phyloP scores from a whole-genome alignment of 1,140 invertebrate species.

The Drosophila sp. region DNA sequence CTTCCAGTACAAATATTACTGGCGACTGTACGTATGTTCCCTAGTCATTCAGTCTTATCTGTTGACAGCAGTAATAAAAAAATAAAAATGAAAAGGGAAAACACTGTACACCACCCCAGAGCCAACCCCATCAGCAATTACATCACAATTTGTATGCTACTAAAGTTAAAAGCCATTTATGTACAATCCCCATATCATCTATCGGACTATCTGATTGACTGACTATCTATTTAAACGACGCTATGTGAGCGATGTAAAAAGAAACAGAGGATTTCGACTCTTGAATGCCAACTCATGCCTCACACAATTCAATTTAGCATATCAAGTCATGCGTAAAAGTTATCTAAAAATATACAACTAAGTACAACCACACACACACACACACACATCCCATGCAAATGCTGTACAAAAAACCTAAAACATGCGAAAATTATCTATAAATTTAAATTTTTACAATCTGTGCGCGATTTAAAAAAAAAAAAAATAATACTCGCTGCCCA shows the following conservation, averaged over 20 bases:
- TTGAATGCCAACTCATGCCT: background rate
- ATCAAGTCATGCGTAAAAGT: constrained; percentile 75
- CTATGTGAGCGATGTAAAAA: constrained; percentile 35
- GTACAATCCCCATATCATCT: constrained; percentile 28
- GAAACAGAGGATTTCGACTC: constrained; percentile 32
- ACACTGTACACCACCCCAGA: constrained; percentile 27
- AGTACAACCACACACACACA: constrained; percentile 41
- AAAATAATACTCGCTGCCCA: constrained; percentile 65
- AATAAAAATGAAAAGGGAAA: constrained; percentile 10
- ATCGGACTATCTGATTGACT: constrained; percentile 27
- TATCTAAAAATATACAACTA: constrained; percentile 67
- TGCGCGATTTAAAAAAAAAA: constrained; percentile 70
- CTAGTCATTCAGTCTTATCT: constrained; percentile 50
- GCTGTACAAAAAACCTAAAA: constrained; percentile 64
- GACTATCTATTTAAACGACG: constrained; percentile 24
- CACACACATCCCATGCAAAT: constrained; percentile 23
- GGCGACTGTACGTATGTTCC: constrained; percentile 10
- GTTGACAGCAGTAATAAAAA: constrained; percentile 19
- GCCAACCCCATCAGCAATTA: constrained; percentile 35
- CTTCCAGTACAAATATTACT: constrained; percentile 1
- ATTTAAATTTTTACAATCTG: constrained; percentile 81
- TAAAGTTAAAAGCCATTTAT: constrained; percentile 36
- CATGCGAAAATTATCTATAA: constrained; percentile 81
- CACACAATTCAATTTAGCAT: constrained; percentile 59
- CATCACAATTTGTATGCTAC: constrained; percentile 38